These are phyloP conservation scores for Acronicta leporina DNA, from an alignment of 2,888 invertebrate genomes.

Conservation along the genomic window DNA sequence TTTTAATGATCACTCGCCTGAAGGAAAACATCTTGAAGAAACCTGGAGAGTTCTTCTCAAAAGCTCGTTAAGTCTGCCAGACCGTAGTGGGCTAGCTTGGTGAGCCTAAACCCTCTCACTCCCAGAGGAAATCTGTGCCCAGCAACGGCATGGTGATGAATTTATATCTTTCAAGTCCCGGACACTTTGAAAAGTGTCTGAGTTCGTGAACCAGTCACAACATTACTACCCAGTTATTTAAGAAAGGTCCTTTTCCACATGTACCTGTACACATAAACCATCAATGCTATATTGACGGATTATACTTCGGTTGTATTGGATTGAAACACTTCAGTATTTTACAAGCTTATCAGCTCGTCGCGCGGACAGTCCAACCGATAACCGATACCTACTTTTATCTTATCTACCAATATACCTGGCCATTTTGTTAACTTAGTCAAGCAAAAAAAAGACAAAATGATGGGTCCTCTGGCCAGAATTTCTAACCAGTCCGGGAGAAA, in stretches of 20 bases:
- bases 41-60: no score
- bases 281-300: constrained; percentile 43
- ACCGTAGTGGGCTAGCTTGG: no score
- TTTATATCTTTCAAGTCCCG: constrained; percentile 2
- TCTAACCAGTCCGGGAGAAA: constrained; percentile 74
- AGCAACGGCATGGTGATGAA: no score
- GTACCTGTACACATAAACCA: neutral
- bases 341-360: constrained; percentile 40
- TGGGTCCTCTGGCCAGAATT: constrained; percentile 79
- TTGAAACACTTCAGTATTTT: constrained; percentile 27
- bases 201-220: constrained; percentile 6
- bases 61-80: no score
- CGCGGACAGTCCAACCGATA: constrained; percentile 59
- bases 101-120: no score
- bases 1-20: no score
- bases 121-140: no score
- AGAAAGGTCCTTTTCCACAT: constrained; percentile 7
- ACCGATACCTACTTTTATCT: constrained; percentile 73
- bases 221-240: constrained; percentile 29
- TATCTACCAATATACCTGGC: constrained; percentile 67
- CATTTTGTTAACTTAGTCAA: constrained; percentile 45
- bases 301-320: constrained; percentile 23
- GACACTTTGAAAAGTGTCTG: neutral
- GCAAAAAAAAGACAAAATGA: constrained; percentile 70
- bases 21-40: no score